Evolutionary conservation across 2,113 vertebrate genomes (phyloP).

Genomic region (Bubo bubo): DNA sequence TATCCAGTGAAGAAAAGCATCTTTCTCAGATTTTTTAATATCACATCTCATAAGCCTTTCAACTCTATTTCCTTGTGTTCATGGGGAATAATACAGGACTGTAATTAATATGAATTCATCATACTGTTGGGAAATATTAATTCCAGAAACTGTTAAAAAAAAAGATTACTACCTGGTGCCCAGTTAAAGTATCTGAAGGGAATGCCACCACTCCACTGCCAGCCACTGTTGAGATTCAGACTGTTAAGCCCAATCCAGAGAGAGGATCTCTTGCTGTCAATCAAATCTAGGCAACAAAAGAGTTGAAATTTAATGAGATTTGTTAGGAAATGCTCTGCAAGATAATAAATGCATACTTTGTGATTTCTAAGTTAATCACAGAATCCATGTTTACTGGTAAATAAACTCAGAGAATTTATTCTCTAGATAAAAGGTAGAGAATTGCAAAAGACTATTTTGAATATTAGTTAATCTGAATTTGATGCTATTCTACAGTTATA

Average conservation of each 20-base stretch:
- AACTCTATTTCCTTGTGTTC: background rate
- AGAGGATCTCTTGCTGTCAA: conserved; percentile 67
- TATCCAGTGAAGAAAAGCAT: background rate
- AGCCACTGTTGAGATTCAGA: conserved; percentile 84
- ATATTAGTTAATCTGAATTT: background rate
- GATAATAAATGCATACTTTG: background rate
- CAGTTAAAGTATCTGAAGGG: conserved; percentile 92
- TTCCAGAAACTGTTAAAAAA: background rate
- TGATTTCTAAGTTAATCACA: background rate
- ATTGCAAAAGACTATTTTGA: background rate
- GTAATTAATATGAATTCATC: background rate
- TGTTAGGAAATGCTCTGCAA: background rate
- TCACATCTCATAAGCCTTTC: background rate
- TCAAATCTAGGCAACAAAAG: conserved; percentile 75
- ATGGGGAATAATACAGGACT: background rate
- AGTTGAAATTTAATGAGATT: background rate
- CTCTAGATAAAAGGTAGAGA: background rate
- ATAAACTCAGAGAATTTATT: background rate
- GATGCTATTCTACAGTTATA: background rate
- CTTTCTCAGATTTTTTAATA: background rate
- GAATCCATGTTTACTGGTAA: background rate
- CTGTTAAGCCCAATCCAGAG: conserved; percentile 92
- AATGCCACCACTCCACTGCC: conserved; percentile 86
- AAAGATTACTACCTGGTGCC: conserved; percentile 79
- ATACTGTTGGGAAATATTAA: background rate